Conservation (phyloP, 2,797 vertebrate genomes). For the Silurus aristotelis region DNA sequence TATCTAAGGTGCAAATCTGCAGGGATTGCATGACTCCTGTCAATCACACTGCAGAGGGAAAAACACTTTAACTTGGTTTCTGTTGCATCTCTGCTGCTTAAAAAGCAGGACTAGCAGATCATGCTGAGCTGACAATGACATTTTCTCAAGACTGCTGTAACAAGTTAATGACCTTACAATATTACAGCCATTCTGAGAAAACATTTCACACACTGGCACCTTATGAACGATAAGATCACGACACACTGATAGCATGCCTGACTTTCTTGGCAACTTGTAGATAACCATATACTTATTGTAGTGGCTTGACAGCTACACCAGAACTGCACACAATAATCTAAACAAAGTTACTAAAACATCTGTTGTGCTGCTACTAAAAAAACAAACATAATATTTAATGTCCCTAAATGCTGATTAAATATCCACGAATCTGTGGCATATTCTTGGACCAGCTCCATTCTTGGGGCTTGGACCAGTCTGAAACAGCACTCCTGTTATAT, state of each 20-base stretch:
- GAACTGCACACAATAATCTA: not conserved
- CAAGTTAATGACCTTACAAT: constrained; percentile 71
- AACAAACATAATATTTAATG: constrained; percentile 5
- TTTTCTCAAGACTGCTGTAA: constrained; percentile 70
- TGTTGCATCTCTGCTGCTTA: constrained; percentile 57
- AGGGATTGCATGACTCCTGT: constrained; percentile 76
- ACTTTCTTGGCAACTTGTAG: constrained; percentile 47
- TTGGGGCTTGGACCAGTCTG: constrained; percentile 31
- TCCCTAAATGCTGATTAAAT: not conserved
- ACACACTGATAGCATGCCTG: constrained; percentile 28
- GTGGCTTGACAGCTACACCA: not conserved
- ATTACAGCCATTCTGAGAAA: constrained; percentile 62
- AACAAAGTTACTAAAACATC: not conserved
- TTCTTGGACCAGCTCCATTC: not conserved
- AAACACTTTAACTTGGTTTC: constrained; percentile 65
- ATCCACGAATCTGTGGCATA: not conserved
- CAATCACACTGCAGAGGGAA: constrained; percentile 68
- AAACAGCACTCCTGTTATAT: constrained; percentile 47
- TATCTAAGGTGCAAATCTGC: constrained; percentile 75
- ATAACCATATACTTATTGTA: constrained; percentile 38
- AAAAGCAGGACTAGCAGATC: constrained; percentile 58
- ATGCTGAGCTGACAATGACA: constrained; percentile 58
- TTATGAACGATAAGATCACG: constrained; percentile 53
- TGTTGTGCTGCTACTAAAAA: not conserved
- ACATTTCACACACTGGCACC: constrained; percentile 66